These are phyloP conservation scores for Ischnus inquisitorius DNA, from an alignment of 2,888 invertebrate genomes.

Conservation along the genomic window DNA sequence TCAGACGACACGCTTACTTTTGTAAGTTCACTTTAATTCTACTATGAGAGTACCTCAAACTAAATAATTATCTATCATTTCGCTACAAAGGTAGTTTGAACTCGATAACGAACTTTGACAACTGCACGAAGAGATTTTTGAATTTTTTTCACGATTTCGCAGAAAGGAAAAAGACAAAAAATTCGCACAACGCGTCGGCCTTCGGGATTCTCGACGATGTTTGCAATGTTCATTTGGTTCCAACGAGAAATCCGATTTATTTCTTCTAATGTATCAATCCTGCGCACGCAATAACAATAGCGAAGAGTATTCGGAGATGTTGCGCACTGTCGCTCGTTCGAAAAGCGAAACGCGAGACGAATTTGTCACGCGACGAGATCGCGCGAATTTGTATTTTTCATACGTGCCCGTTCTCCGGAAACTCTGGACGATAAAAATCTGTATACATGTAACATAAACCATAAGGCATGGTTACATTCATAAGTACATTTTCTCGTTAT, in stretches of 20 bases:
- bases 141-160: too few relatives aligned
- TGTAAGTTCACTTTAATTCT: too few relatives aligned
- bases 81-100: too few relatives aligned
- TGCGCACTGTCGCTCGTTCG: not conserved
- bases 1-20: too few relatives aligned
- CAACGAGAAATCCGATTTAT: slow-evolving; percentile 12
- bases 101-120: too few relatives aligned
- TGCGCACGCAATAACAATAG: not conserved
- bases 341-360: not conserved
- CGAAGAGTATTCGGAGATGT: slow-evolving; percentile 27
- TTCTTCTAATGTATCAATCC: slow-evolving; percentile 12
- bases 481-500: not conserved
- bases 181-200: not conserved
- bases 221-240: not conserved
- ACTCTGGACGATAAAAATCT: slow-evolving; percentile 14
- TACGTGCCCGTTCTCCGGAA: slow-evolving; percentile 3
- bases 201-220: not conserved
- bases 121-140: too few relatives aligned
- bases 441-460: slow-evolving; percentile 19
- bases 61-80: too few relatives aligned
- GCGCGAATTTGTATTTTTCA: not conserved
- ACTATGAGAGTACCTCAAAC: too few relatives aligned
- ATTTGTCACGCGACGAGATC: not conserved
- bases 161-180: too few relatives aligned
- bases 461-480: slow-evolving; percentile 51